Base-by-base conservation (phyloP, 2,797 vertebrate species). In the Miichthys miiuy region DNA sequence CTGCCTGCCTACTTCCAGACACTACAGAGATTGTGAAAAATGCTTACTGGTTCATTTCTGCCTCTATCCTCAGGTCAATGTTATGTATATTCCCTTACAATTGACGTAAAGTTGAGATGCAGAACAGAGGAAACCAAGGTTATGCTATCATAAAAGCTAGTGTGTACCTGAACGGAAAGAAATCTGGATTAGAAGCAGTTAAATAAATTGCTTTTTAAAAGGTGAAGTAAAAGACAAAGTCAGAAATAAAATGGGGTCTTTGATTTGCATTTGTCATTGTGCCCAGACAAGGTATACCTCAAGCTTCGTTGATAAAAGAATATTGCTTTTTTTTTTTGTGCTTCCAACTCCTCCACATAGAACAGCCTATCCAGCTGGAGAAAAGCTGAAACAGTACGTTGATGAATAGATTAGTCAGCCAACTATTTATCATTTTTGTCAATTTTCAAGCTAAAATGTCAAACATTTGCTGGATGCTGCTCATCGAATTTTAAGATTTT, bases 1-100 rank as follows among this genome's bases (percentile, higher is more conserved):
- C 77, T 20, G 69, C 75, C 84, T 82, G 80, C 79, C 86, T 87
- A 71, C 86, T 77, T 81, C 84, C 86, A 92, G 84, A 89, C 89
- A 82, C 88, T 85, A 87, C 69, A 38, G 85, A 90, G 87, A 88
- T 78, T 65, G 75, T 42, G 75, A 70, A 85, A 90, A 90, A 80
- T 63, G 90, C 90, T 93, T 88, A 91, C 83, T 14, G 58, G 72
- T 61, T 75, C 56, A 64, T 81, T 91, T 87, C 70, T 77, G 79
- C 73, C 77, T 74, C 78, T 68, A 62, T 88, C 81, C 84, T 82
- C 66, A 75, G 82, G 76, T 88, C 79, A 78, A 38, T 58, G 72
- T 62, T 75, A 75, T 77, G 75, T 79, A 80, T 58, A 56, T 87
- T 85, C 60, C 64, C 78, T 76, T 66, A 75, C 47, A 82, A 72